Percentiles rank a stretch among this genome's conserved stretches.
Conservation (phyloP, 2,797 vertebrate species). For the Smutsia temminckii region DNA sequence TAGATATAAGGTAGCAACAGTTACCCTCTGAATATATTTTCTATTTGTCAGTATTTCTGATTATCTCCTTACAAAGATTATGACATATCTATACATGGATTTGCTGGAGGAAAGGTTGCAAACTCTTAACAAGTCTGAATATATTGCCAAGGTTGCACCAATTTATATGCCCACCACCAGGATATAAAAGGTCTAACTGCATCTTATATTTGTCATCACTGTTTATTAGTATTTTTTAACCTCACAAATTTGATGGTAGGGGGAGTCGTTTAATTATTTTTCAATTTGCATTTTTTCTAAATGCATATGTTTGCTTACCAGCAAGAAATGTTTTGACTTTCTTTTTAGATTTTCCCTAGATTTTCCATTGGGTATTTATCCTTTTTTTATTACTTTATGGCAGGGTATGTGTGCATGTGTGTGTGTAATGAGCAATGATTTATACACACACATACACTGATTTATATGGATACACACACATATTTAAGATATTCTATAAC, state of each 20-base stretch:
- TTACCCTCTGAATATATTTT: background rate
- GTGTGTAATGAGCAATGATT: background rate
- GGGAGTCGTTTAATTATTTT: background rate
- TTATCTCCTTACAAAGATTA: background rate
- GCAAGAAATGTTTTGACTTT: background rate
- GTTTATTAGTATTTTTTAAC: background rate
- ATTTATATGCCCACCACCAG: background rate
- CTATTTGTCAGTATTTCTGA: background rate
- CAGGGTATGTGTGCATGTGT: background rate
- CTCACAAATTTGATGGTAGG: background rate
- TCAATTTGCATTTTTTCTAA: background rate
- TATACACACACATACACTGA: background rate
- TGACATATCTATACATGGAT: background rate
- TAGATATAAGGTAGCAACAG: background rate
- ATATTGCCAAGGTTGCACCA: background rate
- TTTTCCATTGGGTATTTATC: background rate
- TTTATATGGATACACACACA: background rate
- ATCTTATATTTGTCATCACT: background rate
- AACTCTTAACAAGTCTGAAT: background rate
- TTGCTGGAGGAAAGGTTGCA: background rate
- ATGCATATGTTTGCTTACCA: background rate
- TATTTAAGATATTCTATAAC: background rate
- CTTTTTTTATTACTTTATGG: background rate
- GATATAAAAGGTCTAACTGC: background rate
- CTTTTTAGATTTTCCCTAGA: background rate